These are phyloP conservation scores for Catalaphyllia jardinei DNA, from an alignment of 64 coral and sea anemone genomes.

Conservation along the genomic window DNA sequence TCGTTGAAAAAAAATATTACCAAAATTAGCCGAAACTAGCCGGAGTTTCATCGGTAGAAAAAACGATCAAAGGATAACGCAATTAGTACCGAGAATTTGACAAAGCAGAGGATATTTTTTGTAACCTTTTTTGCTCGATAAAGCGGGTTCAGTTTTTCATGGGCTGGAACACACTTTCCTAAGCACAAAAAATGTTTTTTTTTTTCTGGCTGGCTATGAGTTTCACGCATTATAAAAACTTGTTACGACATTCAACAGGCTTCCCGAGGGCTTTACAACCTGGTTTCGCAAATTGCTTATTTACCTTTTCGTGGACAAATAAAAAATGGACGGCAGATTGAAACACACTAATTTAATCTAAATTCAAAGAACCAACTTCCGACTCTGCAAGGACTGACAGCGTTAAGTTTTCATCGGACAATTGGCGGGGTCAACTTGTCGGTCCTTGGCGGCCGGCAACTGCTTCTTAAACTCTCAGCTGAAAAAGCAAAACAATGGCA, in stretches of 20 bases:
- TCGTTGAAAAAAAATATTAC: not conserved
- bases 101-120: not conserved
- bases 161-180: not conserved
- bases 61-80: not conserved
- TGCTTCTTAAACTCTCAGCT: not conserved
- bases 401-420: not conserved
- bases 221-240: not conserved
- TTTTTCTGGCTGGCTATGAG: not conserved
- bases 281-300: conserved; percentile 2
- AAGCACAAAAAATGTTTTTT: no score
- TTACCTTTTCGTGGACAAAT: conserved; percentile 17
- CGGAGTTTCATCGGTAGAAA: not conserved
- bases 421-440: not conserved
- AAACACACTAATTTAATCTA: conserved; percentile 24
- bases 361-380: conserved; percentile 29
- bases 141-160: not conserved
- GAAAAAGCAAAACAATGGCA: not conserved
- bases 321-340: not conserved
- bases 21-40: not conserved
- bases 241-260: not conserved
- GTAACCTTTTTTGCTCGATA: not conserved
- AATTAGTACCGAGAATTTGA: conserved; percentile 1
- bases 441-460: not conserved
- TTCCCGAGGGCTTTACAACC: not conserved
- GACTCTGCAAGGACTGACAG: not conserved